phyloP scores from a whole-genome alignment of 1,140 invertebrate genomes.

The Drepana arcuata region DNA sequence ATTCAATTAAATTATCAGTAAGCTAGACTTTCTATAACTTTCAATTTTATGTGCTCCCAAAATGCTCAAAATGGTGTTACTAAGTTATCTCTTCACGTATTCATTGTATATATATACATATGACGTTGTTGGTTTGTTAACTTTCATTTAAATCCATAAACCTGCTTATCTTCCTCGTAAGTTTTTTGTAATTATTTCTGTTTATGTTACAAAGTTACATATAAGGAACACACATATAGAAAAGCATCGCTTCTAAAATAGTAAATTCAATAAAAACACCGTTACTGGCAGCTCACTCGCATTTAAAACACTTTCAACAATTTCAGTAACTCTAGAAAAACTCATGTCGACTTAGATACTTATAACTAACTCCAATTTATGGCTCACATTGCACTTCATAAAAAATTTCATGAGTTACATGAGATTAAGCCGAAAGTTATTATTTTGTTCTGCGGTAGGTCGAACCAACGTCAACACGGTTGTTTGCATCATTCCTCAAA shows the following conservation, averaged over 20 bases:
- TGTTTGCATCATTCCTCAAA: conserved; percentile 5
- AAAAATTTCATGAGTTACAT: conserved; percentile 44
- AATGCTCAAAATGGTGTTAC: no score
- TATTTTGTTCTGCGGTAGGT: conserved; percentile 59
- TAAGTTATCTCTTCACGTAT: no score
- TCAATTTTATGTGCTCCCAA: no score
- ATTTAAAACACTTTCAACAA: conserved; percentile 9
- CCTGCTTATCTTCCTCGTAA: no score
- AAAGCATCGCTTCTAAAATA: neutral
- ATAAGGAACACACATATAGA: neutral
- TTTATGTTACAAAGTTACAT: no score
- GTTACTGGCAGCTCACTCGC: neutral
- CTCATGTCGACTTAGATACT: conserved; percentile 13
- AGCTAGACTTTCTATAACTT: no score
- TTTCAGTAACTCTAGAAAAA: conserved; percentile 16
- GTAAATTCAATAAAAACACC: neutral
- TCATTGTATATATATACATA: no score
- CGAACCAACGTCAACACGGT: conserved; percentile 15
- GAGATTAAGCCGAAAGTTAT: conserved; percentile 52
- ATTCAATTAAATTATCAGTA: no score
- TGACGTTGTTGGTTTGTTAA: no score
- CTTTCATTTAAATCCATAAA: no score
- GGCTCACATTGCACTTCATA: conserved; percentile 36
- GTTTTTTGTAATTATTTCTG: no score
- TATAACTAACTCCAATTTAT: conserved; percentile 19